These are phyloP conservation scores for Merluccius polli DNA, from an alignment of 2,797 vertebrate species.

Conservation along the genomic window DNA sequence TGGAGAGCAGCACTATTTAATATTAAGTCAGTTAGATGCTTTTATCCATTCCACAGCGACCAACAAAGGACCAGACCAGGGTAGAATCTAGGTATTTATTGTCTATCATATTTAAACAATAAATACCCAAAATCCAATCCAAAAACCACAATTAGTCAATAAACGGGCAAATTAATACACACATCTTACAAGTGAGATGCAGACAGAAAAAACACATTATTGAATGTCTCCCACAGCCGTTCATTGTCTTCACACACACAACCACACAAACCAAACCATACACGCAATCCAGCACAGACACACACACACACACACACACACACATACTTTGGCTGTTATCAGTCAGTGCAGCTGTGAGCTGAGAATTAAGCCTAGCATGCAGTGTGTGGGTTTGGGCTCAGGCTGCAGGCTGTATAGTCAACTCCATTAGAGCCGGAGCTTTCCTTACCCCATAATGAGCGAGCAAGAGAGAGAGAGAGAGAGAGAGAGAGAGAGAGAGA, in stretches of 20 bases:
- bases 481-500: slow-evolving; percentile 25
- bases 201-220: background rate
- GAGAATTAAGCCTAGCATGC: slow-evolving; percentile 30
- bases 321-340: slow-evolving; percentile 33
- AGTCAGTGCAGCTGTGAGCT: slow-evolving; percentile 45
- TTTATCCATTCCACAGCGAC: background rate
- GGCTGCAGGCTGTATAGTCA: slow-evolving; percentile 38
- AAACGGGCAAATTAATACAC: background rate
- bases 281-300: slow-evolving; percentile 11
- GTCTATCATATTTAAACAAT: background rate
- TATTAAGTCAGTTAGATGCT: background rate
- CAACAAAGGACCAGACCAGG: background rate
- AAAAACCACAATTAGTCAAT: background rate
- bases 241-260: background rate
- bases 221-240: background rate
- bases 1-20: background rate
- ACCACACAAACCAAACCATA: background rate
- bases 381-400: slow-evolving; percentile 32
- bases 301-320: slow-evolving; percentile 21
- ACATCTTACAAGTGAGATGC: background rate
- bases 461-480: slow-evolving; percentile 20
- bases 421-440: slow-evolving; percentile 49
- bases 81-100: background rate
- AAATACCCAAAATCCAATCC: background rate
- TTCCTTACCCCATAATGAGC: slow-evolving; percentile 32